These are phyloP conservation scores for Aplysia californica DNA, from an alignment of 1,140 invertebrate species.

Conservation along the genomic window DNA sequence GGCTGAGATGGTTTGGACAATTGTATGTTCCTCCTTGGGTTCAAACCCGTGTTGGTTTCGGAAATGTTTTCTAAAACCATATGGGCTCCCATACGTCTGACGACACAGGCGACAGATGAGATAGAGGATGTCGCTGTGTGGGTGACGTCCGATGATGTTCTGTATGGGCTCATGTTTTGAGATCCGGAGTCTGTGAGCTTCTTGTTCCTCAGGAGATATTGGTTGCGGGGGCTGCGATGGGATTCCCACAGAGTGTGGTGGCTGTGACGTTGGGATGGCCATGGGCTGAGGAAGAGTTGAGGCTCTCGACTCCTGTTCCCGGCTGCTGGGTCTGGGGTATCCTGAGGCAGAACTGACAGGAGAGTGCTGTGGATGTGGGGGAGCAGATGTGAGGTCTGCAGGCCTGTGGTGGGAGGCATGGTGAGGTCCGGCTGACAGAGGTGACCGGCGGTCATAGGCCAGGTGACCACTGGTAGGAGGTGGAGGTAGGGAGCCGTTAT, in stretches of 20 bases:
- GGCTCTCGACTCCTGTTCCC: no score
- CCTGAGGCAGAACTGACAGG: no score
- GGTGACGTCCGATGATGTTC: slow-evolving; percentile 58
- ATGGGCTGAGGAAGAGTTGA: no score
- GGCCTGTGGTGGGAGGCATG: no score
- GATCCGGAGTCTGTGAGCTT: slow-evolving; percentile 33
- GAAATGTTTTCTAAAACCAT: slow-evolving; percentile 63
- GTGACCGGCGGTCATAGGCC: neutral
- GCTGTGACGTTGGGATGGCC: no score
- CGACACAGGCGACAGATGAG: slow-evolving; percentile 59
- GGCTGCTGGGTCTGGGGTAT: no score
- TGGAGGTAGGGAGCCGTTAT: neutral
- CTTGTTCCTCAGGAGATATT: slow-evolving; percentile 21
- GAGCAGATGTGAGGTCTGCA: no score
- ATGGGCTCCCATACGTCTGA: slow-evolving; percentile 64
- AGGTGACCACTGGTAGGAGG: neutral
- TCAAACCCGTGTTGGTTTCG: slow-evolving; percentile 63
- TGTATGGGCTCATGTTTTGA: slow-evolving; percentile 62
- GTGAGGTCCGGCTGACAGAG: neutral
- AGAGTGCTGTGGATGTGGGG: slow-evolving; percentile 1
- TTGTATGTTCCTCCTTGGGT: slow-evolving; percentile 57
- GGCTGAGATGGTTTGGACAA: slow-evolving; percentile 62
- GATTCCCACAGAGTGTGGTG: no score
- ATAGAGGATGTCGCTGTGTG: slow-evolving; percentile 59
- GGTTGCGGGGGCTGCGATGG: no score